phyloP scores from a whole-genome alignment of 2,113 vertebrate species.

The Maccullochella peelii region DNA sequence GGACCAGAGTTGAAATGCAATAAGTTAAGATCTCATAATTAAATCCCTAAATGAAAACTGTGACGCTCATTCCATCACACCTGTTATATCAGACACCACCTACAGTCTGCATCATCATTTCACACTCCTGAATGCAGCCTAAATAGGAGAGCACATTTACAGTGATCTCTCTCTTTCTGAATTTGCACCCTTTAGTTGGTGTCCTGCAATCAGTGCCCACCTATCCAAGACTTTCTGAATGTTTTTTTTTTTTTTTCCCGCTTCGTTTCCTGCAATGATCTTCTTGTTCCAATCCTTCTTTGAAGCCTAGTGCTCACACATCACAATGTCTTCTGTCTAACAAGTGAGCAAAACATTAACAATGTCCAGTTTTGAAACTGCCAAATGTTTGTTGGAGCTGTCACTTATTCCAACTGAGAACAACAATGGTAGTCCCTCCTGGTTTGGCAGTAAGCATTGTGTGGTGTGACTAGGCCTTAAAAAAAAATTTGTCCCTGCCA shows the following conservation, averaged over 20 bases:
- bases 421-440: neutral
- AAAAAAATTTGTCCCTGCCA: conserved; percentile 54
- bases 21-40: neutral
- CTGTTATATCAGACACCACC: neutral
- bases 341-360: conserved; percentile 56
- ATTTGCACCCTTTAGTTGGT: neutral
- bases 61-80: neutral
- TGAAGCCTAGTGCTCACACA: conserved; percentile 59
- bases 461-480: conserved; percentile 64
- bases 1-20: neutral
- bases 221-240: neutral
- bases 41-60: neutral
- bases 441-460: conserved; percentile 59
- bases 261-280: conserved; percentile 41
- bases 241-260: neutral
- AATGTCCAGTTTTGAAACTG: conserved; percentile 36
- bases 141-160: neutral
- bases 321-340: conserved; percentile 65
- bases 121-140: neutral
- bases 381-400: conserved; percentile 34
- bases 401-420: conserved; percentile 22
- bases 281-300: conserved; percentile 12
- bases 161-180: neutral
- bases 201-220: neutral
- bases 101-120: neutral